Evolutionary conservation across 1,140 invertebrate species (phyloP).

Genomic region (Hyles vespertilio): DNA sequence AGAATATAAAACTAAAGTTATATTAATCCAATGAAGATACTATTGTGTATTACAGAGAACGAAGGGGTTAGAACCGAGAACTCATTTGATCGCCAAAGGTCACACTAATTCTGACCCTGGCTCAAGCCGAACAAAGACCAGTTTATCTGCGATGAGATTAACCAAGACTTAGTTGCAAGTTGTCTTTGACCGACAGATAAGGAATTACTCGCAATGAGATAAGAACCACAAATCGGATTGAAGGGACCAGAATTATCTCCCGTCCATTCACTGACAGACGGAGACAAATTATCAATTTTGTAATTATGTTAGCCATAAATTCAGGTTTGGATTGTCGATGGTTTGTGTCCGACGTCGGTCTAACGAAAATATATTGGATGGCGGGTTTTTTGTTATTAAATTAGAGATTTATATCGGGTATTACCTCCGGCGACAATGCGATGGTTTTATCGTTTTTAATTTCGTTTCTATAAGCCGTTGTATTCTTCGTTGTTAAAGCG

Average conservation of each 20-base stretch:
- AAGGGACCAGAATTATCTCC: conserved; percentile 4
- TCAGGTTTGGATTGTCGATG: neutral
- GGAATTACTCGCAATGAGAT: conserved; percentile 9
- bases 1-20: neutral
- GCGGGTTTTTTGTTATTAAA: too few relatives aligned
- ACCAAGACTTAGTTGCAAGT: conserved; percentile 13
- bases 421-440: too few relatives aligned
- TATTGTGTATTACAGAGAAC: neutral
- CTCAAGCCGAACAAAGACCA: conserved; percentile 12
- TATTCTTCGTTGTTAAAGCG: too few relatives aligned
- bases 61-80: neutral
- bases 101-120: conserved; percentile 14
- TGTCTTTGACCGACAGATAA: conserved; percentile 13
- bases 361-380: too few relatives aligned
- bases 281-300: conserved; percentile 12
- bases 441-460: too few relatives aligned
- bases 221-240: conserved; percentile 17
- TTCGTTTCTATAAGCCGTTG: too few relatives aligned
- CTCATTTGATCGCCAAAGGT: conserved; percentile 7
- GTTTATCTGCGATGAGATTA: conserved; percentile 21
- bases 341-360: neutral
- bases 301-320: conserved; percentile 2
- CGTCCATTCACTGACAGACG: conserved; percentile 5
- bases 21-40: neutral
- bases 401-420: too few relatives aligned